A percentile compares a stretch with the other conserved stretches of the same genome.
Conservation (phyloP, 1,140 invertebrate species). For the Uloborus diversus region DNA sequence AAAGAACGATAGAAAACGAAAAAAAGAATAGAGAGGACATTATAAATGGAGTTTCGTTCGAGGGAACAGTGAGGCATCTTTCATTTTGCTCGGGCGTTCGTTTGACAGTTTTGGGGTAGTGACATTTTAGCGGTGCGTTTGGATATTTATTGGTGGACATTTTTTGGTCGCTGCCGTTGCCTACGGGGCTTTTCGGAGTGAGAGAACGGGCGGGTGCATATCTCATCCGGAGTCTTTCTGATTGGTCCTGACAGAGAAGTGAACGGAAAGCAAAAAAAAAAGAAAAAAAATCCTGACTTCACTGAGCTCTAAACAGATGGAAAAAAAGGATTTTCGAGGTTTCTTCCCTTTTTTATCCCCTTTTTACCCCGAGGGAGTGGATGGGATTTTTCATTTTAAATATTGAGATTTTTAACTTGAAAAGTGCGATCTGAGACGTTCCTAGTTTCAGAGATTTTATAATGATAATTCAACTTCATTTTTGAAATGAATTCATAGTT, state of each 20-base stretch:
- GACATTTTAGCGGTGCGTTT: conserved; percentile 54
- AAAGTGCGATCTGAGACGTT: neutral
- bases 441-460: neutral
- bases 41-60: conserved; percentile 55
- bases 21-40: conserved; percentile 30
- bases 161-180: conserved; percentile 53
- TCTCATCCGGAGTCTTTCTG: conserved; percentile 45
- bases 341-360: neutral
- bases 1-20: conserved; percentile 27
- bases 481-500: too few relatives aligned
- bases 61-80: conserved; percentile 47
- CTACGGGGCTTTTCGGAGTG: conserved; percentile 47
- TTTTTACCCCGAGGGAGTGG: conserved; percentile 1
- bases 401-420: conserved; percentile 37
- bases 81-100: conserved; percentile 50
- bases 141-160: conserved; percentile 56
- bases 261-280: too few relatives aligned
- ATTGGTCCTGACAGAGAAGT: conserved; percentile 46
- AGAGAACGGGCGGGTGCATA: conserved; percentile 49
- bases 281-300: conserved; percentile 41
- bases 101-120: conserved; percentile 52
- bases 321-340: conserved; percentile 42
- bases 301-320: conserved; percentile 27
- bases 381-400: conserved; percentile 27
- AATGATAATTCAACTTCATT: too few relatives aligned